A percentile compares a stretch with the other conserved stretches of the same genome.
These are phyloP conservation scores for Ethmia dodecea DNA, from an alignment of 2,888 invertebrate genomes.

Conservation along the genomic window DNA sequence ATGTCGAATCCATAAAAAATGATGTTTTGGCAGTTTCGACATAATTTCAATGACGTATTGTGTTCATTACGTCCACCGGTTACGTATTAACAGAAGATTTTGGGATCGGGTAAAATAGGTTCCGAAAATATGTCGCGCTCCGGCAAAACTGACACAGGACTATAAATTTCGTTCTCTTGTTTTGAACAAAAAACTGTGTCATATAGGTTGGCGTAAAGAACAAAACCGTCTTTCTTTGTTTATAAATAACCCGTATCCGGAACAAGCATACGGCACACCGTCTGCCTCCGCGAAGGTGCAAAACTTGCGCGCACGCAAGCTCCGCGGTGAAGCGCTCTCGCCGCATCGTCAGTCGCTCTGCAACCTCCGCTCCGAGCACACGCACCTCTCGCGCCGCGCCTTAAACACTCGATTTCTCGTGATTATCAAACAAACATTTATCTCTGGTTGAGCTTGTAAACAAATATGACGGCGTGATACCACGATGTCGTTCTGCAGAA, in stretches of 20 bases:
- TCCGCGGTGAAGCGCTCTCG: conserved; percentile 24
- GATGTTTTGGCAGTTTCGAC: conserved; percentile 9
- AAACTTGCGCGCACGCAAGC: conserved; percentile 47
- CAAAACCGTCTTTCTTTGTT: conserved; percentile 66
- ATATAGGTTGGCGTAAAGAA: conserved; percentile 57
- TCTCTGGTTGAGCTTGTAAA: conserved; percentile 36
- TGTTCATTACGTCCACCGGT: conserved; percentile 16
- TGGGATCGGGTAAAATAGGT: conserved; percentile 18
- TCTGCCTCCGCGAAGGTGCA: conserved; percentile 65
- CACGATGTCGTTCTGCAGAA: conserved; percentile 86
- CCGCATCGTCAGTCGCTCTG: conserved; percentile 52
- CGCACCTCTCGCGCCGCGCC: conserved; percentile 43
- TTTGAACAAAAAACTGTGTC: conserved; percentile 61
- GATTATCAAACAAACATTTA: conserved; percentile 30
- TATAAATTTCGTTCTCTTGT: conserved; percentile 34
- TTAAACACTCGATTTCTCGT: conserved; percentile 31
- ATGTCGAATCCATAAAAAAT: no score
- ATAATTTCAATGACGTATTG: conserved; percentile 14
- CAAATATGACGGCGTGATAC: conserved; percentile 61
- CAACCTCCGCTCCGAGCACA: conserved; percentile 46
- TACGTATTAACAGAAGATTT: conserved; percentile 19
- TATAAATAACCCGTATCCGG: conserved; percentile 73
- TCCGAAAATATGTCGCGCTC: conserved; percentile 18
- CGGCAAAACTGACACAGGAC: conserved; percentile 20
- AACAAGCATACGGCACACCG: conserved; percentile 74